Percentiles rank a stretch among this genome's conserved stretches.
phyloP scores from a whole-genome alignment of 1,140 invertebrate genomes.

The Pomacea maculata region DNA sequence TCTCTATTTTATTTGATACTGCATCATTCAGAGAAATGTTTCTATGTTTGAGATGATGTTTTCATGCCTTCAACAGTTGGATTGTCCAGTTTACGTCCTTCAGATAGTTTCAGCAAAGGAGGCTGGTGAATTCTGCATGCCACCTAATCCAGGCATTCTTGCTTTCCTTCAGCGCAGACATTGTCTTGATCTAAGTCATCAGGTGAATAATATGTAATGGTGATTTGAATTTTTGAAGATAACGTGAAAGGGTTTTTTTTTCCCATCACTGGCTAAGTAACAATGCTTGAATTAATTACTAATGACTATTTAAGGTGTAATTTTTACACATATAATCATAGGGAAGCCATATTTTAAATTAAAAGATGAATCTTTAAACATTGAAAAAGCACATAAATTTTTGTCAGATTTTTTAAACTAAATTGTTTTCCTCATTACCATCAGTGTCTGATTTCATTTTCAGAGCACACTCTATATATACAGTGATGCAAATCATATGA shows the following conservation, averaged over 20 bases:
- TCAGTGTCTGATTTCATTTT: constrained; percentile 9
- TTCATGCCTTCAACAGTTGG: constrained; percentile 24
- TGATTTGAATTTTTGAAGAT: background rate
- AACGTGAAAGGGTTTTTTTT: too few species aligned
- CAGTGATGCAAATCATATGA: constrained; percentile 29
- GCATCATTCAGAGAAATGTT: background rate
- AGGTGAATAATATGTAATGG: background rate
- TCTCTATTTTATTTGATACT: too few species aligned
- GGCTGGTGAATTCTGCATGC: constrained; percentile 26
- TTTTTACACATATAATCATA: too few species aligned
- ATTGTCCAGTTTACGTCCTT: constrained; percentile 34
- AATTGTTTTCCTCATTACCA: too few species aligned
- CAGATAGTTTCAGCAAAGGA: constrained; percentile 19
- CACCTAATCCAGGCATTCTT: constrained; percentile 38
- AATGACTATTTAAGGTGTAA: too few species aligned
- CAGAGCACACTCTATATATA: constrained; percentile 38
- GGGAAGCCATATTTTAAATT: too few species aligned
- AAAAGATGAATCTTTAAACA: too few species aligned
- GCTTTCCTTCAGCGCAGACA: constrained; percentile 40
- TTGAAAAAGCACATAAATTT: too few species aligned
- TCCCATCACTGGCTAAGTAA: too few species aligned
- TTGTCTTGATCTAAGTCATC: constrained; percentile 25
- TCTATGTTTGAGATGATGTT: background rate
- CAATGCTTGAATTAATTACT: too few species aligned
- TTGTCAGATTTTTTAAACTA: too few species aligned